phyloP scores from a whole-genome alignment of 1,140 invertebrate species.

The Aphidius ervi region DNA sequence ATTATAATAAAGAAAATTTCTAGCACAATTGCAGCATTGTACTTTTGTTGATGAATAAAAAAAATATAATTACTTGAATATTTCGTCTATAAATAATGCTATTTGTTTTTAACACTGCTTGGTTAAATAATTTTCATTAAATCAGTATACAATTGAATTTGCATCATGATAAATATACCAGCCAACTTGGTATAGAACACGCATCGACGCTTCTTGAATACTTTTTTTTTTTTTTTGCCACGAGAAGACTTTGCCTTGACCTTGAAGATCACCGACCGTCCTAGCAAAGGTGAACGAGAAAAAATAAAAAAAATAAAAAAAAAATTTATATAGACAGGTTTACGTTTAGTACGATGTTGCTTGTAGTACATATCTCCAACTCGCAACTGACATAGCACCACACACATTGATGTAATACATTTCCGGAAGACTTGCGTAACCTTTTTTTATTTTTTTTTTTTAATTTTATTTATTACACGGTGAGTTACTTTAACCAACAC shows the following conservation, averaged over 20 bases:
- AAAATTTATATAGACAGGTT: neutral
- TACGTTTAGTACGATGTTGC: conserved; percentile 20
- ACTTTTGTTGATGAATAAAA: no score
- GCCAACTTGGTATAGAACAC: no score
- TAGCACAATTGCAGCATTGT: no score
- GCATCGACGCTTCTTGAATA: neutral
- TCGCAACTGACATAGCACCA: neutral
- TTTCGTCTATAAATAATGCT: no score
- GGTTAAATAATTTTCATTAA: no score
- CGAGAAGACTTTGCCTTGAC: conserved; percentile 44
- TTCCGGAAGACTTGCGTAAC: neutral
- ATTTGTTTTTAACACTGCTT: no score
- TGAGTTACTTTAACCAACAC: no score
- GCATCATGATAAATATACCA: no score
- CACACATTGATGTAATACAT: neutral
- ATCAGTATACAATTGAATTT: no score
- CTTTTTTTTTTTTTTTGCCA: neutral
- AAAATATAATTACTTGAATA: no score
- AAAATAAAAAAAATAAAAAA: conserved; percentile 21
- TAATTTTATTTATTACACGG: neutral
- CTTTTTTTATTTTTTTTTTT: neutral
- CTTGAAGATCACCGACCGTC: conserved; percentile 44
- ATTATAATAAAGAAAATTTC: no score
- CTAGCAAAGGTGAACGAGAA: conserved; percentile 43
- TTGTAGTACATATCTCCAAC: conserved; percentile 20